These are phyloP conservation scores for Musca domestica DNA, from an alignment of 1,140 invertebrate species.

Conservation along the genomic window DNA sequence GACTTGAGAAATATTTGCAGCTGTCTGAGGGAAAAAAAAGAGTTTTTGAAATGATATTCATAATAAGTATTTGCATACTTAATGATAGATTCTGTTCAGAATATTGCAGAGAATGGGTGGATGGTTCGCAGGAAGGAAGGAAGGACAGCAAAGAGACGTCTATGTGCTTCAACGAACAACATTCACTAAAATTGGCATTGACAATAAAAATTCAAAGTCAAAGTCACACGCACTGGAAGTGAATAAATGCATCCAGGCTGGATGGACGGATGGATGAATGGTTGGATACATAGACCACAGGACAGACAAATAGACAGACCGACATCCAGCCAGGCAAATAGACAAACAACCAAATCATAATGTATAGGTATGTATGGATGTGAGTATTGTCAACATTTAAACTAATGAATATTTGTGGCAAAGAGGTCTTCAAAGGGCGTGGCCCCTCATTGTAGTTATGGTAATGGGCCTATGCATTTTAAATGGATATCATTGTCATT, in stretches of 20 bases:
- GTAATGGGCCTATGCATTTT: not conserved
- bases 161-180: too few species aligned
- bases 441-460: not conserved
- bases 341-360: not conserved
- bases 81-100: not conserved
- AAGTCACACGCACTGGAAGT: conserved; percentile 12
- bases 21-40: not conserved
- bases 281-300: not conserved
- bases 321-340: not conserved
- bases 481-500: conserved; percentile 17
- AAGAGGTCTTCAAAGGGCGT: conserved; percentile 19
- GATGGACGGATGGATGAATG: too few species aligned
- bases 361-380: too few species aligned
- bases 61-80: conserved; percentile 12
- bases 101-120: not conserved
- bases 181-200: conserved; percentile 5
- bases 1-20: too few species aligned
- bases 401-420: conserved; percentile 20
- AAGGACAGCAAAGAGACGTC: not conserved
- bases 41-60: conserved; percentile 8
- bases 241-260: too few species aligned
- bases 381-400: conserved; percentile 3
- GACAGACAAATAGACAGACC: not conserved
- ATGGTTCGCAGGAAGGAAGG: too few species aligned
- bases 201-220: conserved; percentile 12